Evolutionary conservation across 37 sponge, comb jelly and placozoan genomes (phyloP).

Genomic region (Amphimedon queenslandica): DNA sequence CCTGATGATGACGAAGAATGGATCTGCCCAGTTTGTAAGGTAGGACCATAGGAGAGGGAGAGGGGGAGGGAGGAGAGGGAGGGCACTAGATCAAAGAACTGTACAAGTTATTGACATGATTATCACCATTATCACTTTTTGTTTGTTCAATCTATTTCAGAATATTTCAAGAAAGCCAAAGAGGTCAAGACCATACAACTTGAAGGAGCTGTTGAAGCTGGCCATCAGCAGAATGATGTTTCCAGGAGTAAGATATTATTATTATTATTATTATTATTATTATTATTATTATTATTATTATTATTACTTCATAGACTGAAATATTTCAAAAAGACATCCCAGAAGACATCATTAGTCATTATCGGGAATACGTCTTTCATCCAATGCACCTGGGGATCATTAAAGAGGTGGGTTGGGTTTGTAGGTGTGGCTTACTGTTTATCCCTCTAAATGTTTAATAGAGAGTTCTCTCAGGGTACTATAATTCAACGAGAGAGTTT

Average conservation of each 20-base stretch:
- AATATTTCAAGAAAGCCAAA: slow-evolving; percentile 63
- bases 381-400: slow-evolving; percentile 86
- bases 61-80: neutral
- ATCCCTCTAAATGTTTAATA: slow-evolving; percentile 3
- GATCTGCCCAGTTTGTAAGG: slow-evolving; percentile 86
- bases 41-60: slow-evolving; percentile 10
- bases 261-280: neutral
- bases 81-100: neutral
- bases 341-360: slow-evolving; percentile 67
- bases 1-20: slow-evolving; percentile 87
- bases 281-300: neutral
- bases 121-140: too few species aligned
- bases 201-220: slow-evolving; percentile 71
- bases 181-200: slow-evolving; percentile 59
- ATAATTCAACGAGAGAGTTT: slow-evolving; percentile 75
- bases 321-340: slow-evolving; percentile 81
- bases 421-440: neutral
- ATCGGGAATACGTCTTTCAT: slow-evolving; percentile 71
- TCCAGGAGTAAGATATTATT: slow-evolving; percentile 56
- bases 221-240: slow-evolving; percentile 81
- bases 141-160: slow-evolving; percentile 8
- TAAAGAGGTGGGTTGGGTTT: slow-evolving; percentile 34
- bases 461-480: slow-evolving; percentile 56
- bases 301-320: slow-evolving; percentile 59
- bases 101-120: neutral